Base-by-base conservation (phyloP, 2,797 vertebrate genomes). In the Echiichthys vipera region DNA sequence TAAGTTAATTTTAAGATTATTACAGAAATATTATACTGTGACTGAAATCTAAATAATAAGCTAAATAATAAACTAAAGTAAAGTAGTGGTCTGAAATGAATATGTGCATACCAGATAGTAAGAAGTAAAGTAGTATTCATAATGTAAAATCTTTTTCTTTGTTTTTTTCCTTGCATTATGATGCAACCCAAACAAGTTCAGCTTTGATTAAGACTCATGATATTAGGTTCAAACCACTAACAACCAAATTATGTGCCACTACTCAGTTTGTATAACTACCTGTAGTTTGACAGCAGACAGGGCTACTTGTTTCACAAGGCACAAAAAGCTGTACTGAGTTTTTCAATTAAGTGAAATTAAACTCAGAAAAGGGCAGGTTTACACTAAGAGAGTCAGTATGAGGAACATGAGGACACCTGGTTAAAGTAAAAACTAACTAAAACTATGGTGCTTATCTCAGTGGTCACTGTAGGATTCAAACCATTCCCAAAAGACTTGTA, bases 281-380 rank as follows among this genome's bases (percentile, higher is more conserved):
- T 27, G 15, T 58, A 13, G 11, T 34, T 54, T 62, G 7, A 61
- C 36, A 37, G 36, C 40, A 58, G 49, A 36, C 36, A 39, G 7
- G 22, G 13, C 22, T 6, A n/a, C 3, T 36, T 46, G 37, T 34
- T n/a, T 25, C 42, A 49, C 3, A 5, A 49, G 36, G 46, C 32
- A 6, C 13, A 51, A 40, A 29, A 37, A 66, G 15, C 5, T 24
- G 32, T 30, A 24, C 53, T 15, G 13, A 27, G 9, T 42, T 37
- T 32, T 20, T 30, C 53, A 32, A 58, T 65, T n/a, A 17, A 8
- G n/a, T 42, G n/a, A 42, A 17, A 62, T 55, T 59, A 10, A 54
- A 51, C 14, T 15, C 14, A 15, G 17, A 37, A 34, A 30, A 32
- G 10, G 17, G 13, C 39, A 5, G 18, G 5, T 14, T 43, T 25